Evolutionary conservation across 2,113 vertebrate species (phyloP).

Genomic region (Sinocyclocheilus grahami): DNA sequence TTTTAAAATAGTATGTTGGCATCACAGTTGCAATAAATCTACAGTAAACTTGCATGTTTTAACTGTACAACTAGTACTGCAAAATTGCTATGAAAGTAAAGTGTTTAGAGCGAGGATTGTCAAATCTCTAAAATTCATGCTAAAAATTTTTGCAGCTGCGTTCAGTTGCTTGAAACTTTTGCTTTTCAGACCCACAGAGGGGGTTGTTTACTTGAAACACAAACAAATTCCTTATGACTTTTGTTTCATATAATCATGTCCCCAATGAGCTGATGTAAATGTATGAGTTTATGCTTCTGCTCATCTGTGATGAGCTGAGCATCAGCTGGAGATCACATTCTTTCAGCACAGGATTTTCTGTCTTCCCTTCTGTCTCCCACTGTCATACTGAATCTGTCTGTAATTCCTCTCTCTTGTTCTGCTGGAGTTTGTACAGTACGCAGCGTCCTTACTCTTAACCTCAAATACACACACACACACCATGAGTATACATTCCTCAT

Average conservation of each 20-base stretch:
- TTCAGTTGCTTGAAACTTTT: neutral
- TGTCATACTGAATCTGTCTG: conserved; percentile 58
- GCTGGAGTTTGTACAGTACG: conserved; percentile 11
- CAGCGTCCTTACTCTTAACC: neutral
- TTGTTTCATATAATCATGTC: neutral
- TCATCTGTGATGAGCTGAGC: conserved; percentile 64
- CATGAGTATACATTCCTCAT: no score
- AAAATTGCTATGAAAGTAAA: neutral
- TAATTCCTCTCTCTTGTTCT: conserved; percentile 67
- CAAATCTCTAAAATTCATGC: neutral
- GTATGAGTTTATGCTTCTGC: conserved; percentile 43
- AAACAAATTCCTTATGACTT: neutral
- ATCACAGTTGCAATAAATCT: no score
- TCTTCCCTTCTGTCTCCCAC: conserved; percentile 43
- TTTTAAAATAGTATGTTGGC: no score
- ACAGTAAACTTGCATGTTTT: no score
- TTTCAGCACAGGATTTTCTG: conserved; percentile 63
- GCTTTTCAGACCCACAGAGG: neutral
- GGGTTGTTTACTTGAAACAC: neutral
- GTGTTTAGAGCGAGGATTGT: neutral
- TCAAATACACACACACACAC: neutral
- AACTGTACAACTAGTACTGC: neutral
- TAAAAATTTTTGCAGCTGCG: neutral
- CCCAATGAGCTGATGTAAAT: conserved; percentile 43
- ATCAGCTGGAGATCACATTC: conserved; percentile 51